phyloP scores from a whole-genome alignment of 2,797 vertebrate genomes.

The Enteromius anoplus region DNA sequence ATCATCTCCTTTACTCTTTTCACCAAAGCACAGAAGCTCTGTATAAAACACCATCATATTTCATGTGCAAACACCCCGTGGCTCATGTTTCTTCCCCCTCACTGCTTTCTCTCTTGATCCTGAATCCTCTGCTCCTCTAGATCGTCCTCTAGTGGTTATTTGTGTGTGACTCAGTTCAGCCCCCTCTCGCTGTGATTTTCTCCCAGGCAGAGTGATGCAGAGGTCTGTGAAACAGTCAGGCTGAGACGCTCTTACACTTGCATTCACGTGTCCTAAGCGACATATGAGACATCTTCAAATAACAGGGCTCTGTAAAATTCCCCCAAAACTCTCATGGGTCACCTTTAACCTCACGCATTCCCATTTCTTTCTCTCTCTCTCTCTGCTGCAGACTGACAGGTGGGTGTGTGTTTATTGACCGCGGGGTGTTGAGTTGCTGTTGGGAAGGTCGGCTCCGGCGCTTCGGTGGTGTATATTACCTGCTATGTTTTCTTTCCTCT shows the following conservation, averaged over 20 bases:
- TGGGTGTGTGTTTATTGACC: conserved; percentile 3
- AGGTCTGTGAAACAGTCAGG: background rate
- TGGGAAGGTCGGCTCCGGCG: conserved; percentile 56
- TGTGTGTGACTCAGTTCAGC: background rate
- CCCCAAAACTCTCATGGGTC: background rate
- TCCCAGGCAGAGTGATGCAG: background rate
- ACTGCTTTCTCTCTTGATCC: conserved; percentile 2
- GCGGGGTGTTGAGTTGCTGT: conserved; percentile 57
- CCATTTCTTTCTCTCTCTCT: background rate
- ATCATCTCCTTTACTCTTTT: background rate
- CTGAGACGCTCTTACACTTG: background rate
- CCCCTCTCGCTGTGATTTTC: background rate
- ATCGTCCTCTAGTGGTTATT: background rate
- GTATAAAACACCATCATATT: conserved; percentile 11
- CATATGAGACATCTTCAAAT: background rate
- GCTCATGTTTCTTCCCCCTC: conserved; percentile 1
- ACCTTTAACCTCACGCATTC: background rate
- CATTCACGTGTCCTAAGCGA: background rate
- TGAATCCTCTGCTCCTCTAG: background rate
- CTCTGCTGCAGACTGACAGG: background rate
- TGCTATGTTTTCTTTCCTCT: conserved; percentile 25
- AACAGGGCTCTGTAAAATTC: background rate
- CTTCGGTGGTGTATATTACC: conserved; percentile 35
- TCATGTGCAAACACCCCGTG: background rate
- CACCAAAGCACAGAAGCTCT: background rate